Conservation (phyloP, 2,113 vertebrate species). For the Chloroceryle aenea region DNA sequence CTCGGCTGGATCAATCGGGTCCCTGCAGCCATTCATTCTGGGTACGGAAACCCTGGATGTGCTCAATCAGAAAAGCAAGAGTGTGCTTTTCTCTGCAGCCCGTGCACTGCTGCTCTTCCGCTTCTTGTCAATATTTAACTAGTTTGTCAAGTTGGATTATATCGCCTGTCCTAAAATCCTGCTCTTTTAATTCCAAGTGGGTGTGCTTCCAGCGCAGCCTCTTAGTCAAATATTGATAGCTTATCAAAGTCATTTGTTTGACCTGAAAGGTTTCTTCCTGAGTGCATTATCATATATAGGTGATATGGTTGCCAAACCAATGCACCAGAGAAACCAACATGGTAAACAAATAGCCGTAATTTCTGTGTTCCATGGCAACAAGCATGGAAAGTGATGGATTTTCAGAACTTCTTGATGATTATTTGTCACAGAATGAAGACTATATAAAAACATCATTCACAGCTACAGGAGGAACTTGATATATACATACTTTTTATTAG, state of each 20-base stretch:
- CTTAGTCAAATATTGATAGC: conserved; percentile 41
- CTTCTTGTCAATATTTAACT: conserved; percentile 87
- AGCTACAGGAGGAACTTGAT: not conserved
- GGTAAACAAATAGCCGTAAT: not conserved
- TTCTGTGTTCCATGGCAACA: not conserved
- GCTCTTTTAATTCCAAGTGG: conserved; percentile 42
- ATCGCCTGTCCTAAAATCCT: conserved; percentile 71
- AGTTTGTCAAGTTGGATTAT: conserved; percentile 78
- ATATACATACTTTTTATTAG: not conserved
- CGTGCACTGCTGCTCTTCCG: conserved; percentile 53
- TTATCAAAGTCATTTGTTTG: conserved; percentile 30
- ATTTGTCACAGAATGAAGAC: not conserved
- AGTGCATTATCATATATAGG: not conserved
- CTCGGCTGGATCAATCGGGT: conserved; percentile 44
- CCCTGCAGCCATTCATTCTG: conserved; percentile 47
- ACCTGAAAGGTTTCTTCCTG: conserved; percentile 16
- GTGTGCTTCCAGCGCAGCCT: conserved; percentile 32
- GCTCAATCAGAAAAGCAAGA: conserved; percentile 29
- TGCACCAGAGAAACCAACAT: not conserved
- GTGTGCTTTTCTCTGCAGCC: not conserved
- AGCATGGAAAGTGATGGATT: not conserved
- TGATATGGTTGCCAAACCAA: not conserved
- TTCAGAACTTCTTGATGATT: not conserved
- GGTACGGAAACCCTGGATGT: not conserved
- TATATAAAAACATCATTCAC: not conserved